phyloP scores from a whole-genome alignment of 2,888 invertebrate species.

The Fragum whitleyi region DNA sequence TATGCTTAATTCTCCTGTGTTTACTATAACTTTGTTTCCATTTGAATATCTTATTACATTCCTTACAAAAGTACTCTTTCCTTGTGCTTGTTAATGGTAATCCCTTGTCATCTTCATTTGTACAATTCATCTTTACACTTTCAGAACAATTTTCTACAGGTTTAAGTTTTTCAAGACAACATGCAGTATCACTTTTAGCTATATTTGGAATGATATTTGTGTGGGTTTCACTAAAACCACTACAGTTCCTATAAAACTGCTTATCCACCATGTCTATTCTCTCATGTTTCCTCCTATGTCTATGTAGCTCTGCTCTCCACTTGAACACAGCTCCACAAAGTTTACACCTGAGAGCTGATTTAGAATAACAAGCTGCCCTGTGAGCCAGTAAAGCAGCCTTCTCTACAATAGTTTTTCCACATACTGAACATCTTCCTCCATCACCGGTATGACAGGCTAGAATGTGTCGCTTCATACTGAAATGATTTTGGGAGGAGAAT shows the following conservation, averaged over 20 bases:
- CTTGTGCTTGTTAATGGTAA: neutral
- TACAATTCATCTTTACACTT: neutral
- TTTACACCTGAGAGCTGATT: constrained; percentile 15
- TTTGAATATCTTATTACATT: constrained; percentile 14
- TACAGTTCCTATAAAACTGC: neutral
- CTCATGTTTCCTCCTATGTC: constrained; percentile 13
- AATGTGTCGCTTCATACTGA: constrained; percentile 19
- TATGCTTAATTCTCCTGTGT: constrained; percentile 8
- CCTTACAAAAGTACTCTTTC: constrained; percentile 1
- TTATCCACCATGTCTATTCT: neutral
- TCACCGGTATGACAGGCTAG: constrained; percentile 6
- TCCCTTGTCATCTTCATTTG: neutral
- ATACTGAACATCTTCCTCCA: constrained; percentile 12
- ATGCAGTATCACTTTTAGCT: neutral
- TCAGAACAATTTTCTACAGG: neutral
- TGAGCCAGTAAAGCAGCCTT: constrained; percentile 7
- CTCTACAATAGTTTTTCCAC: constrained; percentile 17
- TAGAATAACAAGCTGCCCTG: neutral
- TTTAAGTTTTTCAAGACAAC: constrained; percentile 2
- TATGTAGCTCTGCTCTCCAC: neutral
- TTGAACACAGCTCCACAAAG: constrained; percentile 10
- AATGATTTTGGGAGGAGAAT: too few species aligned
- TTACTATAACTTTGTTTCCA: constrained; percentile 20
- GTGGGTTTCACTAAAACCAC: neutral
- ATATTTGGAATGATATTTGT: neutral